Conservation (phyloP, 2,113 vertebrate genomes). For the Rhagologus leucostigma region DNA sequence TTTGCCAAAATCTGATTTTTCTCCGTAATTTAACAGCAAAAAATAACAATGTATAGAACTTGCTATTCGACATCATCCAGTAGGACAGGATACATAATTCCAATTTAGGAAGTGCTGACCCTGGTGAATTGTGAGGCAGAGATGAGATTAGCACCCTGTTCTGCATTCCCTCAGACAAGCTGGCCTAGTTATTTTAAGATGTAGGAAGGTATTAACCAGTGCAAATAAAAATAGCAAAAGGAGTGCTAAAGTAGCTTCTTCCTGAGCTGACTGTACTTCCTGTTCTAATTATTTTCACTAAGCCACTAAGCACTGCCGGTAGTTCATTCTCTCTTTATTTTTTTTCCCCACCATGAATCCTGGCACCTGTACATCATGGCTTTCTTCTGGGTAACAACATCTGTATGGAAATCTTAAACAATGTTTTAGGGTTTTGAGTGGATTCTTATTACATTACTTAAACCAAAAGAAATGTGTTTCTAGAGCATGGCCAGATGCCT, state of each 20-base stretch:
- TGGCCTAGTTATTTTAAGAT: slow-evolving; percentile 18
- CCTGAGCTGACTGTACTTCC: background rate
- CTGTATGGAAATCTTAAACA: background rate
- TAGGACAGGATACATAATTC: background rate
- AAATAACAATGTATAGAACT: background rate
- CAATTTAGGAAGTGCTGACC: slow-evolving; percentile 15
- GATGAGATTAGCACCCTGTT: slow-evolving; percentile 27
- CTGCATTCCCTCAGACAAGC: background rate
- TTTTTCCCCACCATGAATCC: background rate
- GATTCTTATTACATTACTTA: background rate
- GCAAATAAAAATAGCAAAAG: slow-evolving; percentile 42
- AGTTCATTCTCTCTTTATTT: background rate
- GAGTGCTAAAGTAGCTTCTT: background rate
- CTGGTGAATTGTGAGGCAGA: slow-evolving; percentile 23
- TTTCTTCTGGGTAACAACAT: background rate
- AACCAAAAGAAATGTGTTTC: background rate
- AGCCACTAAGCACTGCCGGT: background rate
- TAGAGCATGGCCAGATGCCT: background rate
- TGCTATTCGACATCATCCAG: background rate
- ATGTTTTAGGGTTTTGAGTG: accelerated
- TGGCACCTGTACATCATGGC: background rate
- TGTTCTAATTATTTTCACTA: slow-evolving; percentile 11
- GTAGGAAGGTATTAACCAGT: slow-evolving; percentile 27
- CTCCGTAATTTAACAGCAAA: background rate
- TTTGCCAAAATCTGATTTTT: background rate